Evolutionary conservation across 1,140 invertebrate species (phyloP), one percentile per base, ranked within the genome.

Genomic region (Mizuhopecten yessoensis): DNA sequence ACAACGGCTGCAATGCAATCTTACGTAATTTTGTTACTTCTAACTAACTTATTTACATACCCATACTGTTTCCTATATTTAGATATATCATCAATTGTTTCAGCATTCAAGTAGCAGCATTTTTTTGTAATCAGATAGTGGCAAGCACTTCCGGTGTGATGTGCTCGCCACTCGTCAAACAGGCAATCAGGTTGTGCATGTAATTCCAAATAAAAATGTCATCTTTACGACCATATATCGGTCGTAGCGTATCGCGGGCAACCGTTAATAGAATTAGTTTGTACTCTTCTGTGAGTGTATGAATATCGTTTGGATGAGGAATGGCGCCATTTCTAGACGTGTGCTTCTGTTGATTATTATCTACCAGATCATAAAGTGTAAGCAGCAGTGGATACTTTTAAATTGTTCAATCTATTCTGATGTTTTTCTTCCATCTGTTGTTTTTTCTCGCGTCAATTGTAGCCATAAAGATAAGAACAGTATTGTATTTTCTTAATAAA

Each of bases 21-120:
- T 75, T 75, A 75, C 57, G n/a, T 75, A 75, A 75, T 29, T 75
- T 75, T 3, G 57, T 75, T 75, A 75, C 42, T 75, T 29, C 57
- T 75, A 75, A 75, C 57, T 75, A 75, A 75, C 57, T 75, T 75
- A 29, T 75, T 75, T 75, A 75, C 42, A 17, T 1, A 7, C 42
- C 17, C 42, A 45, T 20, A 20, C 1, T 75, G 57, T n/a, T 75
- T n/a, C n/a, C 57, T 75, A 75, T 75, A 75, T 75, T 75, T 75
- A 29, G 57, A n/a, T 29, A 11, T 5, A 17, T 75, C 57, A 75
- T 75, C 57, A 2, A 75, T 75, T 75, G 9, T 75, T 17, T 29
- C 5, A n/a, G 5, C 57, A 11, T 17, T n/a, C 23, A n/a, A 29
- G n/a, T 13, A 49, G 11, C 20, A 20, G 15, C 45, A 23, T 5